A percentile compares a stretch with the other conserved stretches of the same genome.
These are phyloP conservation scores for Drosophila pandora DNA, from an alignment of 1,140 invertebrate genomes.

Conservation along the genomic window DNA sequence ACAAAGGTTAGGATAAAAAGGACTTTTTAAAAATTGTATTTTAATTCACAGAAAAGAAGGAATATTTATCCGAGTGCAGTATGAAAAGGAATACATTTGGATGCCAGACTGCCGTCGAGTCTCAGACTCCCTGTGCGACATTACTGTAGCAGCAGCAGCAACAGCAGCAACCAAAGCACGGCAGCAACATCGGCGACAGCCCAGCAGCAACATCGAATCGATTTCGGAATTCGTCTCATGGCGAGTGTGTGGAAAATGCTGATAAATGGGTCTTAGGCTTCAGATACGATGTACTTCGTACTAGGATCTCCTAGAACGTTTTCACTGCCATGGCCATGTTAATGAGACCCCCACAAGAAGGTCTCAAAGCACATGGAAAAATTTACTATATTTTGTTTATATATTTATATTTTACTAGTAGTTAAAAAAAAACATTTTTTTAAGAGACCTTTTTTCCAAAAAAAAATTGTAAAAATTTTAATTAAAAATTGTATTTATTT, in stretches of 20 bases:
- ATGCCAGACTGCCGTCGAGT: constrained; percentile 75
- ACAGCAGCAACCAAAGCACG: constrained; percentile 19
- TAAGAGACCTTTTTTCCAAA: background rate
- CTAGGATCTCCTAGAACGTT: constrained; percentile 16
- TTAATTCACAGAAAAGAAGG: background rate
- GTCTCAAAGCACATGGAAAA: background rate
- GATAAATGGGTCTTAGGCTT: constrained; percentile 69
- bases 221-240: constrained; percentile 79
- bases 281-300: background rate
- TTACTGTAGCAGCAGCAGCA: constrained; percentile 41
- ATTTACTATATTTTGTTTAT: background rate
- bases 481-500: background rate
- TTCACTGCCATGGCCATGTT: constrained; percentile 61
- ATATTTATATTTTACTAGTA: background rate
- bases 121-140: constrained; percentile 70
- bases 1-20: background rate
- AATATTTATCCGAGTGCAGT: constrained; percentile 5
- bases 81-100: constrained; percentile 74
- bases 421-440: background rate
- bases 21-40: background rate
- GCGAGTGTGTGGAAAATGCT: constrained; percentile 79
- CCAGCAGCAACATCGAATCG: constrained; percentile 60
- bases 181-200: constrained; percentile 20
- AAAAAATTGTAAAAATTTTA: background rate
- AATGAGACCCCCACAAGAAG: constrained; percentile 47